Evolutionary conservation across 2,888 invertebrate genomes (phyloP).

Genomic region (Sarcophaga carnaria): DNA sequence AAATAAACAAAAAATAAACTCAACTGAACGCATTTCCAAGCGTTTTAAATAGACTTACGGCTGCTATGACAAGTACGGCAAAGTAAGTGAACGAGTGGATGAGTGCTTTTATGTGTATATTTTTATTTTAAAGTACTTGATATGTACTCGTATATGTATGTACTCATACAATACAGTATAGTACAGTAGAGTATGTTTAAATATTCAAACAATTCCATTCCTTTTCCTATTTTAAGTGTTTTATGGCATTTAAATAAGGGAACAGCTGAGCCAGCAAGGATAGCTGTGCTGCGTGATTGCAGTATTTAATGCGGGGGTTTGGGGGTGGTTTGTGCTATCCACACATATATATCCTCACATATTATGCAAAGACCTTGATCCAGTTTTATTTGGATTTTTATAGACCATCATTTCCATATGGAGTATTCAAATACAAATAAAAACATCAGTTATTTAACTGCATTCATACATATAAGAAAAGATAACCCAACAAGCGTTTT

Average conservation of each 20-base stretch:
- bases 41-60: neutral
- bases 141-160: neutral
- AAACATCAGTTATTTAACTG: conserved; percentile 38
- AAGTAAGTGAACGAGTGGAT: conserved; percentile 2
- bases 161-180: conserved; percentile 13
- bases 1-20: conserved; percentile 13
- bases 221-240: conserved; percentile 49
- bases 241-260: conserved; percentile 50
- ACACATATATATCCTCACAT: neutral
- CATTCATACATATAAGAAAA: conserved; percentile 8
- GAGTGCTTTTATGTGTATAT: conserved; percentile 37
- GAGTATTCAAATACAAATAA: conserved; percentile 23
- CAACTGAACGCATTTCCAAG: conserved; percentile 25
- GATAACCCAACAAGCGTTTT: conserved; percentile 39
- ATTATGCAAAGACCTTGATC: conserved; percentile 65
- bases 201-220: neutral
- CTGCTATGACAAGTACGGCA: conserved; percentile 17
- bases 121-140: conserved; percentile 30
- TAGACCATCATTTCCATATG: conserved; percentile 38
- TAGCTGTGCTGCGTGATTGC: conserved; percentile 4
- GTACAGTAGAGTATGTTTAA: neutral
- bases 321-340: neutral
- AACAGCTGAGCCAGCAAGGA: conserved; percentile 42
- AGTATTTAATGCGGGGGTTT: neutral
- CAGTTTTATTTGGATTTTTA: conserved; percentile 53